Evolutionary conservation across 2,113 vertebrate species (phyloP).

Genomic region (Phasianus colchicus): DNA sequence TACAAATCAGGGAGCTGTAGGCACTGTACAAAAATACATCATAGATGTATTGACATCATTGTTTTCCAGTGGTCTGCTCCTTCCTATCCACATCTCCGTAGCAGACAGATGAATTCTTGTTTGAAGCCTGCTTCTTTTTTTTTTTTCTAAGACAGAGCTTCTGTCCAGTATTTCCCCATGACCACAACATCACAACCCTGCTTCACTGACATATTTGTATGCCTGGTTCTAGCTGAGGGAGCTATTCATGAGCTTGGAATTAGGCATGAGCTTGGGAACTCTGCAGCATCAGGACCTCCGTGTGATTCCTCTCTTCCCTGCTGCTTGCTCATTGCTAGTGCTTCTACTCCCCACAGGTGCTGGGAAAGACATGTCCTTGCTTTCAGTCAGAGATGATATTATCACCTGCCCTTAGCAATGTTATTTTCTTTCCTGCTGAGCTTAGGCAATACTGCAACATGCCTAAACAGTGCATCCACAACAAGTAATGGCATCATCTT

Average conservation of each 20-base stretch:
- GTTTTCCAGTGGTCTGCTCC: neutral
- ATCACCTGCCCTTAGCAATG: conserved; percentile 52
- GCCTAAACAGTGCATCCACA: conserved; percentile 67
- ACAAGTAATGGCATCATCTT: conserved; percentile 60
- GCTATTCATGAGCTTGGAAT: neutral
- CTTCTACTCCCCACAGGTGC: neutral
- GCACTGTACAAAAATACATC: neutral
- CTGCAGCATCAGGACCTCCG: neutral
- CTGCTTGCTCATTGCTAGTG: neutral
- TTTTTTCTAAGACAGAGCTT: neutral
- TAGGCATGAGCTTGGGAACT: neutral
- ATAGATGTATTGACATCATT: rapidly evolving
- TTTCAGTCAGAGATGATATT: conserved; percentile 46
- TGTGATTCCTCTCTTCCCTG: neutral
- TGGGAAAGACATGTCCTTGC: conserved; percentile 24
- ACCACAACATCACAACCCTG: neutral
- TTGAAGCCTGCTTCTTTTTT: neutral
- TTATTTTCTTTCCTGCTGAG: conserved; percentile 48
- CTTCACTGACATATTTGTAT: rapidly evolving
- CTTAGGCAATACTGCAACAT: conserved; percentile 61
- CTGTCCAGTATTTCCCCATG: neutral
- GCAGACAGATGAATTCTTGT: neutral
- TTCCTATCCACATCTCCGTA: neutral
- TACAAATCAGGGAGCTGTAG: neutral
- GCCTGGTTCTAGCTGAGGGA: neutral